Conservation (phyloP, 1,140 invertebrate genomes). For the Phortica variegata region DNA sequence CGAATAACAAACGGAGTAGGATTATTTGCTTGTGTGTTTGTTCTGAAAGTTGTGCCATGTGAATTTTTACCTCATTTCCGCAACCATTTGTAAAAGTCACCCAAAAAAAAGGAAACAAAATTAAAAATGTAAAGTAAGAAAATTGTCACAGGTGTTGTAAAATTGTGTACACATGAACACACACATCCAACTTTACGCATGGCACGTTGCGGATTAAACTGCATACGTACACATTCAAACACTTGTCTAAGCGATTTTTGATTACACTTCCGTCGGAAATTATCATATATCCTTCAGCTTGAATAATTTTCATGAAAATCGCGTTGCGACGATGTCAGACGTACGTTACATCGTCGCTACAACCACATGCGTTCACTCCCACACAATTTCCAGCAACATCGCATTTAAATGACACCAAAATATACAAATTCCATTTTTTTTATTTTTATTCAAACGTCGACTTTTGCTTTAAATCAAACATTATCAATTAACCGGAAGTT, state of each 20-base stretch:
- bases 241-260: conserved; percentile 58
- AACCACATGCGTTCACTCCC: conserved; percentile 1
- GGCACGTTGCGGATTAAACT: too few relatives aligned
- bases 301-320: conserved; percentile 55
- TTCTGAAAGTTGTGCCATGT: too few relatives aligned
- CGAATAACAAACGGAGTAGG: too few relatives aligned
- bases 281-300: conserved; percentile 58
- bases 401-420: too few relatives aligned
- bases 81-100: not conserved
- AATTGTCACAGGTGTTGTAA: conserved; percentile 11
- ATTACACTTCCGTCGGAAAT: conserved; percentile 58
- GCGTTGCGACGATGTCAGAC: too few relatives aligned
- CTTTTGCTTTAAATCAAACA: not conserved
- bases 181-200: too few relatives aligned
- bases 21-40: not conserved
- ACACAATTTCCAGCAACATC: too few relatives aligned
- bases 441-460: too few relatives aligned
- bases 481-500: not conserved
- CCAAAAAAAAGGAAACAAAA: not conserved
- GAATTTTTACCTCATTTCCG: too few relatives aligned
- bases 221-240: conserved; percentile 14
- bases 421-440: too few relatives aligned
- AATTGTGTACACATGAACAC: conserved; percentile 4
- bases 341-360: too few relatives aligned
- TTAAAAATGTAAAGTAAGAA: conserved; percentile 2